Conservation (phyloP, 2,888 invertebrate species). For the Ptilodon capucinus region DNA sequence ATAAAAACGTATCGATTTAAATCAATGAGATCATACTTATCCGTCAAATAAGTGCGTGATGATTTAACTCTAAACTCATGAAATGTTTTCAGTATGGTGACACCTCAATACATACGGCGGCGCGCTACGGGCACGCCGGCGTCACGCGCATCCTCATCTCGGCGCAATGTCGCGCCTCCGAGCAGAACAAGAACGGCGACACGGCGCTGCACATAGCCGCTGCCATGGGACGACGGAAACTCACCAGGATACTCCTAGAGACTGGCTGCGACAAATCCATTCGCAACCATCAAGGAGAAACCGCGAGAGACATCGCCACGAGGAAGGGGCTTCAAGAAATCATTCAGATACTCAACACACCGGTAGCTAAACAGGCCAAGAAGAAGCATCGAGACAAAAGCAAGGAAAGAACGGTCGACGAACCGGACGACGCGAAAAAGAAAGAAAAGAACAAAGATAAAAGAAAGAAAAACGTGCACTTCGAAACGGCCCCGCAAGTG, state of each 20-base stretch:
- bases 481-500: constrained; percentile 75
- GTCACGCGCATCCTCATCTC: constrained; percentile 97
- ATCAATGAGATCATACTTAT: too few relatives aligned
- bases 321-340: constrained; percentile 94
- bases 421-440: constrained; percentile 71
- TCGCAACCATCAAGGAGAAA: constrained; percentile 94
- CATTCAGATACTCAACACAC: constrained; percentile 87
- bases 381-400: constrained; percentile 75
- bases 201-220: constrained; percentile 96
- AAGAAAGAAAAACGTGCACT: constrained; percentile 81
- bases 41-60: too few relatives aligned
- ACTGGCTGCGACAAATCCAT: constrained; percentile 87
- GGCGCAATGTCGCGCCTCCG: constrained; percentile 92
- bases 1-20: too few relatives aligned
- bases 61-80: too few relatives aligned
- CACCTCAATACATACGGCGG: constrained; percentile 96
- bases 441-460: constrained; percentile 72
- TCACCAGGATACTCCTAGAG: constrained; percentile 94
- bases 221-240: constrained; percentile 95
- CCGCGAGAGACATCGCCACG: constrained; percentile 93
- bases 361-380: constrained; percentile 68
- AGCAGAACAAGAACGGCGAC: constrained; percentile 98
- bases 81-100: constrained; percentile 96
- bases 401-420: constrained; percentile 80
- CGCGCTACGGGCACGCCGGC: constrained; percentile 97